These are phyloP conservation scores for Aegypius monachus DNA, from an alignment of 2,113 vertebrate genomes.

Conservation along the genomic window DNA sequence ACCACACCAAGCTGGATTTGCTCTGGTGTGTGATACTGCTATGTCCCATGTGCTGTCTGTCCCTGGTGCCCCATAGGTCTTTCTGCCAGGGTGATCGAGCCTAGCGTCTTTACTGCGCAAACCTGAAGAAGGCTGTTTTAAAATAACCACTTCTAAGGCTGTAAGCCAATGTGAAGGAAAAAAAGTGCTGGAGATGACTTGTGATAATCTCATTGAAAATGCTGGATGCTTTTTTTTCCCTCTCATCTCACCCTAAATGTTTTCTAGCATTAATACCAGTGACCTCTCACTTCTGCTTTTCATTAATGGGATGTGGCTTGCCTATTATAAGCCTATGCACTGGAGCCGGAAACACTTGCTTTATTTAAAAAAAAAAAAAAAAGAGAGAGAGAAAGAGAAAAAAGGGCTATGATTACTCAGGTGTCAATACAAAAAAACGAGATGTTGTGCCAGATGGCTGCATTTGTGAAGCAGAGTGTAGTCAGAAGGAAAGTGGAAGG, in stretches of 20 bases:
- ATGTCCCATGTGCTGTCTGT: background rate
- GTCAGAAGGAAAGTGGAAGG: constrained; percentile 33
- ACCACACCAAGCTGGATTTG: background rate
- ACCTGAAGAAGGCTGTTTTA: background rate
- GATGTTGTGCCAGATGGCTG: constrained; percentile 22
- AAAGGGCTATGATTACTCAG: constrained; percentile 25
- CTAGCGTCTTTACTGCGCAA: background rate
- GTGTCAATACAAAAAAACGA: background rate
- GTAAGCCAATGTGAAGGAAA: background rate
- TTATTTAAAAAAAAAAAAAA: background rate
- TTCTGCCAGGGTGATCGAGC: background rate
- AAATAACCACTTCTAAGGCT: background rate
- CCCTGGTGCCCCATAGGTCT: background rate
- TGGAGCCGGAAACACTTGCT: background rate
- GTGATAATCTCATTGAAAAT: background rate
- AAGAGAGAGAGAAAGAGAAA: background rate
- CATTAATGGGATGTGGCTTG: background rate
- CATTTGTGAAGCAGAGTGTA: constrained; percentile 20
- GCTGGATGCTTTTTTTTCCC: background rate
- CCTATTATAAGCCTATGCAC: background rate
- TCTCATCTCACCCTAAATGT: background rate
- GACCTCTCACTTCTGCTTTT: background rate
- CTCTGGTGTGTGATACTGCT: background rate
- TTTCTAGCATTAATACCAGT: background rate
- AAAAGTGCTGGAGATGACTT: background rate